Base-by-base conservation (phyloP, 2,888 invertebrate genomes). In the Hartigia nigra region DNA sequence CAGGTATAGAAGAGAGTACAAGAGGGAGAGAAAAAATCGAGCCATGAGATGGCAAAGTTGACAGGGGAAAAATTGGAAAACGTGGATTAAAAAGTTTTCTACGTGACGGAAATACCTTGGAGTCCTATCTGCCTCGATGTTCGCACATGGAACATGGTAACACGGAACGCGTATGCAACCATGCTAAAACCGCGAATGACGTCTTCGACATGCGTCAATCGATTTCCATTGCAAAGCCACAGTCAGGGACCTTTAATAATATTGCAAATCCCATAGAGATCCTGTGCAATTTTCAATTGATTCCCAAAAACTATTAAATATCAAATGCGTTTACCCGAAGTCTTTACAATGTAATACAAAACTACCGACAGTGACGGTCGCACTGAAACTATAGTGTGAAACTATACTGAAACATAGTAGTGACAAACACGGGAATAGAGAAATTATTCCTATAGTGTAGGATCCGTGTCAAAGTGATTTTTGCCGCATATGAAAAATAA, bases 51-150 rank as follows among this genome's bases (percentile, higher is more conserved):
- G 76, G 78, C 80, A 80, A 79, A 83, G 83, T 84, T 86, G 87
- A 87, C 87, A 84, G 83, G 77, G 77, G 80, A 86, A 86, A 87
- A 85, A 87, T 87, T 84, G 86, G 85, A 86, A 85, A 87, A 86
- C 84, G 82, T 77, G 80, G 81, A 82, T 85, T 85, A 85, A 86
- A 85, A 83, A 85, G 83, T 82, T 85, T 82, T 81, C 70, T 78
- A 76, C 79, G 78, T 81, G 75, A 77, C 81, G 75, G 78, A 80
- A 80, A 77, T 84, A 80, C 77, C 78, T 83, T 74, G 37, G 77
- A 55, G 39, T 55, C 39, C 39, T 55, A 55, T 23, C 39, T 55
- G 23, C 39, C 23, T 39, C 1, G 14, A 14, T 14, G 5, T 23
- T 55, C 39, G 39, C 39, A 55, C 39, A 70, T 75, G 31, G n/a